Base-by-base conservation (phyloP, 2,888 invertebrate genomes). In the Acrobasis consociella region DNA sequence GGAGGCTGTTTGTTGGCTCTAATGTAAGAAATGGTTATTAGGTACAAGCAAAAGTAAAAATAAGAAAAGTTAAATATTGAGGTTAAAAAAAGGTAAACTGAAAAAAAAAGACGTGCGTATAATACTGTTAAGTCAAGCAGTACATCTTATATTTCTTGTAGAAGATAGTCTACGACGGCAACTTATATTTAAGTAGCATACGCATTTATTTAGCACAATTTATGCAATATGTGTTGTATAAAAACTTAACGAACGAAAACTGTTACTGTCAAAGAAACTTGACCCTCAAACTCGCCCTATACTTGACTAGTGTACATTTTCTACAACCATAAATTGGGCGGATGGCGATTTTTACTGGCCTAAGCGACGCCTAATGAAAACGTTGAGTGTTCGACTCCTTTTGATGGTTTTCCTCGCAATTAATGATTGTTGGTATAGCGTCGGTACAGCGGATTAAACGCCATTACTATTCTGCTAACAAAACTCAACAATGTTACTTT, bases 401-500 rank as follows among this genome's bases (percentile, higher is more conserved):
- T 82, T 80, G 75, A 86, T 86, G 86, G 84, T 85, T 83, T 84
- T 80, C 78, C 73, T 73, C 69, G 64, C 72, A 70, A 74, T 78
- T 80, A 80, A 79, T 78, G 77, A 79, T 77, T 77, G 76, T 77
- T 77, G 53, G 60, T 53, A 52, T 58, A 62, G 51, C 63, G 56
- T 22, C 62, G 62, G 62, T 61, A 61, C 60, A 51, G 53, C 39
- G 17, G 63, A 63, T 63, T 62, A 55, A 62, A 50, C 15, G 16
- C 46, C 49, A 65, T 62, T 63, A 51, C 42, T 60, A 61, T 51
- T 22, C 49, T 49, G 53, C 55, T 49, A 61, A 46, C 49, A 49
- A 55, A 51, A 55, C 31, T 39, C 60, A 42, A 52, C 38, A 52
- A 11, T 50, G 42, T 31, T 31, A 52, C 1, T 10, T 31, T 31